Base-by-base conservation (phyloP, 1,140 invertebrate species). In the Helicoverpa zea region DNA sequence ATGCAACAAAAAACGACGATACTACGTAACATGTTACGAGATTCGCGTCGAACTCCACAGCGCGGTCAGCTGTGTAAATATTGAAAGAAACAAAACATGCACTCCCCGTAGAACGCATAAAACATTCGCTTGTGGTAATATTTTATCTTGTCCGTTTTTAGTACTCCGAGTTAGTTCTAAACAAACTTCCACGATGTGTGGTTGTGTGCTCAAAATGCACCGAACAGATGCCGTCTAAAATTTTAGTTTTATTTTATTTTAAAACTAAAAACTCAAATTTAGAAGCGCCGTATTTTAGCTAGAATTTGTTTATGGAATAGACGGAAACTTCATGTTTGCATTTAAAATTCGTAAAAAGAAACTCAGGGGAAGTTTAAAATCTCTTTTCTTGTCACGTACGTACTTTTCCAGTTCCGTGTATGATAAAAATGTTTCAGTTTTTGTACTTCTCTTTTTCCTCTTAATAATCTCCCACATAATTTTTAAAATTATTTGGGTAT, bases 131-230 rank as follows among this genome's bases (percentile, higher is more conserved):
- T 16, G 23, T 16, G 58, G 74, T 81, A 83, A 83, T 80, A 84
- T 80, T 84, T 85, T 83, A 81, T 78, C 83, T 85, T 81, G 59
- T 16, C 51, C 64, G 76, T 81, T 86, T 89, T 89, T 88, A 86
- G 76, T 83, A 70, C 78, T 80, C 35, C 70, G 73, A 72, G 77
- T 81, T 89, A 89, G 87, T 87, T 86, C 86, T 84, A 87, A 88
- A 89, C 89, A 88, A 90, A 90, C 83, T 90, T 88, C 74, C 61
- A 79, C 84, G 81, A 88, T 81, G 83, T 86, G 84, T 79, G 84
- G 86, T 79, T 14, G 83, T 85, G 82, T 70, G 76, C 83, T 87
- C 86, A 80, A 88, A 88, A 88, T 89, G 76, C 74, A 61, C 23
- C 47, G 58, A n/a, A 66, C 84, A 86, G 81, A 81, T 84, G 84